Percentiles rank a stretch among this genome's conserved stretches.
These are phyloP conservation scores for Setipinna tenuifilis DNA, from an alignment of 2,797 vertebrate genomes.

Conservation along the genomic window DNA sequence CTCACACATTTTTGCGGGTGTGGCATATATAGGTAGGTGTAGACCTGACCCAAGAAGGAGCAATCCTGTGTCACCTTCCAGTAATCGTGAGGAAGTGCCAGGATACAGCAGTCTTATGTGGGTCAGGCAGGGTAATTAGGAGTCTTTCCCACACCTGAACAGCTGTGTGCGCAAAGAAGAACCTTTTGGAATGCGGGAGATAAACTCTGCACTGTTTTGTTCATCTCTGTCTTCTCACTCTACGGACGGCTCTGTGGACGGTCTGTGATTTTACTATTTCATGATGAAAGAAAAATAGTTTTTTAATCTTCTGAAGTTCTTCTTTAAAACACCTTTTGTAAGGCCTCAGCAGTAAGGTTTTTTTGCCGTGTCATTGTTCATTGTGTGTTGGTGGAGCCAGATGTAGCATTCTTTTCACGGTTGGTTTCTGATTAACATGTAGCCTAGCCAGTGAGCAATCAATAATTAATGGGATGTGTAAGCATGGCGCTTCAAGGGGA, in stretches of 20 bases:
- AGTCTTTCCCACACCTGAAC: not conserved
- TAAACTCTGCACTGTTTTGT: too few relatives aligned
- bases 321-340: not conserved
- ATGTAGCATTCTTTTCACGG: not conserved
- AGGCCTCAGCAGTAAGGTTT: not conserved
- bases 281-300: too few relatives aligned
- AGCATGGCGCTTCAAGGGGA: not conserved
- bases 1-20: not conserved
- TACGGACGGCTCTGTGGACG: not conserved
- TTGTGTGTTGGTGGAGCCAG: not conserved
- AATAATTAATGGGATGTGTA: slow-evolving; percentile 3
- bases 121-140: not conserved
- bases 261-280: not conserved
- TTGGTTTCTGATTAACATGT: not conserved
- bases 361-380: not conserved
- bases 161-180: not conserved
- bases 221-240: not conserved
- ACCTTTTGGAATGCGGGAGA: not conserved
- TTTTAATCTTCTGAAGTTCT: not conserved
- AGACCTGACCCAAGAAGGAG: not conserved
- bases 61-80: not conserved
- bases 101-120: not conserved
- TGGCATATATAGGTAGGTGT: not conserved
- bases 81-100: not conserved
- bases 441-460: not conserved